Conservation (phyloP, 2,888 invertebrate species). For the Eupithecia exiguata region DNA sequence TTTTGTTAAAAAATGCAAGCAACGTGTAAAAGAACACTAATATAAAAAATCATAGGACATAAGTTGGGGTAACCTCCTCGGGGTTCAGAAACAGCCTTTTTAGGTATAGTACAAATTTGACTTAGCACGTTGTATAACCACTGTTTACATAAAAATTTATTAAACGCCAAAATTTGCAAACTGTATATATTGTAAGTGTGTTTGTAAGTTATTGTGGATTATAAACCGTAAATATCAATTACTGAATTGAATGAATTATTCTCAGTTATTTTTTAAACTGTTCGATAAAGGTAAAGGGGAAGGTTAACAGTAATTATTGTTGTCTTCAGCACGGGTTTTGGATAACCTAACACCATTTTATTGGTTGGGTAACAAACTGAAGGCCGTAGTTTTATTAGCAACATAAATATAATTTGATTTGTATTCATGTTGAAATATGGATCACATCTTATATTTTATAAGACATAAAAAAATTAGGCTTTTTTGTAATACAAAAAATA, state of each 20-base stretch:
- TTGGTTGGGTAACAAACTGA: slow-evolving; percentile 49
- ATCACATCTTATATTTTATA: not conserved
- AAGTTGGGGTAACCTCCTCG: too few relatives aligned
- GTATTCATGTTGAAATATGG: slow-evolving; percentile 40
- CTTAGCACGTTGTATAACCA: too few relatives aligned
- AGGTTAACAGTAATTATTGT: slow-evolving; percentile 24
- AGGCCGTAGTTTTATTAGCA: slow-evolving; percentile 41
- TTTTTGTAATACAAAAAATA: not conserved
- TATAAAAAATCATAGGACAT: too few relatives aligned
- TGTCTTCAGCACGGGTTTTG: slow-evolving; percentile 13
- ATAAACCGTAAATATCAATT: not conserved
- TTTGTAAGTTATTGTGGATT: not conserved
- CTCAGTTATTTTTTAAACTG: slow-evolving; percentile 4
- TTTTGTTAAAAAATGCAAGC: too few relatives aligned
- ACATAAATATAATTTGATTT: slow-evolving; percentile 45
- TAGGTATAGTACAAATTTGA: too few relatives aligned
- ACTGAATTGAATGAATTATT: slow-evolving; percentile 2
- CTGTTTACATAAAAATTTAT: too few relatives aligned
- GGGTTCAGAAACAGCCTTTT: too few relatives aligned
- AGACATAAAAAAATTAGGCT: not conserved
- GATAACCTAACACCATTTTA: not conserved
- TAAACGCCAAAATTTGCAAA: too few relatives aligned
- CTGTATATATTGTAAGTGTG: not conserved
- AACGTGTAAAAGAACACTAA: too few relatives aligned
- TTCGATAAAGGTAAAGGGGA: slow-evolving; percentile 21